Conservation (phyloP, 2,797 vertebrate species). For the Pagetopsis macropterus region DNA sequence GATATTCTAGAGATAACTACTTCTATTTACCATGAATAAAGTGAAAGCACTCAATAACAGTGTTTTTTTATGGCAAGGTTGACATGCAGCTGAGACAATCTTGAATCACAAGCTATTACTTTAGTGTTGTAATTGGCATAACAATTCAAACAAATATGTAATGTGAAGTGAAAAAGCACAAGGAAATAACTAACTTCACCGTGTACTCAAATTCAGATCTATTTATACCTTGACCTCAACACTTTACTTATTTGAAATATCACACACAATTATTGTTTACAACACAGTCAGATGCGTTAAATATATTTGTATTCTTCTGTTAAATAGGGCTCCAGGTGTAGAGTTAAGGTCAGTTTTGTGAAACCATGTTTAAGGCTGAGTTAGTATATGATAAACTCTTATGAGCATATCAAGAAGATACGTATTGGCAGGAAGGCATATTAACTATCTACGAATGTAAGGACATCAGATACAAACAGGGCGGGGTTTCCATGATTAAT, state of each 20-base stretch:
- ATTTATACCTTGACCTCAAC: not conserved
- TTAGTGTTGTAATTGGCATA: slow-evolving; percentile 25
- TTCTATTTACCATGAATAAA: slow-evolving; percentile 42
- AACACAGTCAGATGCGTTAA: not conserved
- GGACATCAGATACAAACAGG: slow-evolving; percentile 17
- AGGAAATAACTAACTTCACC: slow-evolving; percentile 15
- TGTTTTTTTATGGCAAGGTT: slow-evolving; percentile 36
- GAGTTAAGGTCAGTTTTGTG: slow-evolving; percentile 55
- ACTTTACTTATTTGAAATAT: slow-evolving; percentile 17
- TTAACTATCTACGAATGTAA: slow-evolving; percentile 29
- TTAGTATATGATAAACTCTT: slow-evolving; percentile 19
- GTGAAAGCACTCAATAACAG: slow-evolving; percentile 27
- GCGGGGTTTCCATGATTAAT: slow-evolving; percentile 50
- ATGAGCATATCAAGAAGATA: slow-evolving; percentile 43
- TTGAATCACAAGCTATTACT: slow-evolving; percentile 42
- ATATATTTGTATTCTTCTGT: slow-evolving; percentile 29
- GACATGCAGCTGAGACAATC: slow-evolving; percentile 41
- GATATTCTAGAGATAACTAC: slow-evolving; percentile 39
- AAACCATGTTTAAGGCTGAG: slow-evolving; percentile 56
- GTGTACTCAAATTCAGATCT: slow-evolving; percentile 3
- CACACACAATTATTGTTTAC: slow-evolving; percentile 30
- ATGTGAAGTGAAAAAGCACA: slow-evolving; percentile 22
- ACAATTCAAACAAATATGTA: slow-evolving; percentile 36
- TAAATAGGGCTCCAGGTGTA: slow-evolving; percentile 47
- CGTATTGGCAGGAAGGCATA: slow-evolving; percentile 12